Percentiles rank a stretch among this genome's conserved stretches.
Evolutionary conservation across 2,113 vertebrate genomes (phyloP).

Genomic region (Pipa parva): DNA sequence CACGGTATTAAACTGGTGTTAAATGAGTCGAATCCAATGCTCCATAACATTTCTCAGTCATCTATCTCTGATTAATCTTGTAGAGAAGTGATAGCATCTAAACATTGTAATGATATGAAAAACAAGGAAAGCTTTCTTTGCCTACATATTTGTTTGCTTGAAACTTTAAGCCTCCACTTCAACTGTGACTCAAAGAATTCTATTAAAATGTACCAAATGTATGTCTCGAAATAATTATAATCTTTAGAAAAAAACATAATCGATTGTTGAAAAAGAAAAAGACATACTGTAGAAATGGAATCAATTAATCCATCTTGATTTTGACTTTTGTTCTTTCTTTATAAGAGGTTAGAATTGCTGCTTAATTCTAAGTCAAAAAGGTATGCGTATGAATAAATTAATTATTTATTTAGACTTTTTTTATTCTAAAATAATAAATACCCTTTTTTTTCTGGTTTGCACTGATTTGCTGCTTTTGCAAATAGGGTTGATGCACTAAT

Average conservation of each 20-base stretch:
- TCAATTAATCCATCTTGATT: neutral
- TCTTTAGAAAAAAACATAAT: neutral
- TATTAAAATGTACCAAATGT: neutral
- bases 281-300: neutral
- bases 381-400: no score
- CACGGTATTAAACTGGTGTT: neutral
- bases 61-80: neutral
- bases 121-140: neutral
- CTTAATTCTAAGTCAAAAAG: neutral
- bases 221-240: neutral
- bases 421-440: no score
- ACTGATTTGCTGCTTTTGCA: no score
- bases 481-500: no score
- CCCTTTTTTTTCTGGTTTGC: no score
- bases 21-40: neutral
- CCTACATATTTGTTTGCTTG: neutral
- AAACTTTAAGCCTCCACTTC: neutral
- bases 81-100: neutral
- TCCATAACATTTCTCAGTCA: neutral
- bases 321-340: neutral
- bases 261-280: neutral
- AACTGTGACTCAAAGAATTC: neutral
- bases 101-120: neutral
- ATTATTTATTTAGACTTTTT: no score
- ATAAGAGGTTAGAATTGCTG: neutral